Evolutionary conservation across 2,888 invertebrate genomes (phyloP), one percentile per base, ranked within the genome.

Genomic region (Dasypolia templi): DNA sequence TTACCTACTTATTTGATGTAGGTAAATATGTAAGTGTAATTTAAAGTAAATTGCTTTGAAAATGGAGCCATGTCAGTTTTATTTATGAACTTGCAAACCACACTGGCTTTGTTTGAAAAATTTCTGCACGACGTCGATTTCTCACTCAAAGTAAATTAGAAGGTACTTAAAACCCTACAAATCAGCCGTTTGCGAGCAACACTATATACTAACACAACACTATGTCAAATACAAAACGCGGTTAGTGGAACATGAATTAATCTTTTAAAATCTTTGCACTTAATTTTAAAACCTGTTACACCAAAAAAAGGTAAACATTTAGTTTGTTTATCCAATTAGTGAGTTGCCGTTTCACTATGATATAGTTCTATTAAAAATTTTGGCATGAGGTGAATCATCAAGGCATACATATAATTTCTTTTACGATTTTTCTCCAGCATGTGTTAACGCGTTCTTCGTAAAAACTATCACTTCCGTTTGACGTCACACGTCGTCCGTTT

Each of bases 391-490:
- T 86, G 78, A 86, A 63, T 81, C 85, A 79, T 59, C 29, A 11
- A 42, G 0, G 22, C 17, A 19, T 62, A 61, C 4, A 12, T 19
- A 35, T 46, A 70, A 83, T 82, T 77, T 80, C 58, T 86, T 63
- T 75, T 35, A 49, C 32, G 65, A 55, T 84, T 85, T 79, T 75
- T 77, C 79, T 85, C 58, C 11, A 70, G 22, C 53, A 32, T 70
- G n/a, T 29, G 58, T 74, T 65, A 79, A 81, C 76, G 71, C 22
- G 51, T 86, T 83, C 78, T 56, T 35, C 51, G 86, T 69, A 86
- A 81, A 39, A 86, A 80, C 80, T 84, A 63, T 84, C 71, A 73
- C 79, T 83, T 84, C 79, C 78, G 70, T 9, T 42, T 81, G 72
- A 75, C 74, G 66, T 75, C 74, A 76, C 29, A 12, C 11, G 7